Conservation (phyloP, 2,888 invertebrate species). For the Notodromas monacha region DNA sequence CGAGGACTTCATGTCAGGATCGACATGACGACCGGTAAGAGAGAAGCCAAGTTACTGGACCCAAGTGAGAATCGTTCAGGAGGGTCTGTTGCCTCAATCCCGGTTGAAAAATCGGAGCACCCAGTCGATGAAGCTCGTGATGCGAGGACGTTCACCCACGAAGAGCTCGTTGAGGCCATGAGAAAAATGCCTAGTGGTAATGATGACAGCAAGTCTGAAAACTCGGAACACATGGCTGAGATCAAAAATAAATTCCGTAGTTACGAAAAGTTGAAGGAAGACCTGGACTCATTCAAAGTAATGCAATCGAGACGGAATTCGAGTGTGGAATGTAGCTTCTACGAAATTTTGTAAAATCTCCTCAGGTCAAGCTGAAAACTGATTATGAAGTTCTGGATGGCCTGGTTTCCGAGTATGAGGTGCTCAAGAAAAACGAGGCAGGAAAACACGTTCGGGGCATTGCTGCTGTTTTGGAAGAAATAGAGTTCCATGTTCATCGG, state of each 20-base stretch:
- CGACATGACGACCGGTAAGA: constrained; percentile 35
- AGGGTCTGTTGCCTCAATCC: too few relatives aligned
- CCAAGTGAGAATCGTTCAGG: constrained; percentile 13
- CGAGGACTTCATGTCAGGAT: constrained; percentile 36
- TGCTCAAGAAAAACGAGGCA: constrained; percentile 14
- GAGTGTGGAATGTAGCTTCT: too few relatives aligned
- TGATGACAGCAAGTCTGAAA: constrained; percentile 7
- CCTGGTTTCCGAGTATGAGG: constrained; percentile 21
- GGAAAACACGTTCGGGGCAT: too few relatives aligned
- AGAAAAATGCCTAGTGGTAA: constrained; percentile 17
- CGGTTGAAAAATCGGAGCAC: too few relatives aligned
- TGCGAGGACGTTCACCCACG: constrained; percentile 8
- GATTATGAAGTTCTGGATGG: constrained; percentile 29
- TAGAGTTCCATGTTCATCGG: constrained; percentile 41
- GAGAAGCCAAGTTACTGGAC: constrained; percentile 38
- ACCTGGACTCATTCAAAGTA: too few relatives aligned
- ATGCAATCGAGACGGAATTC: too few relatives aligned
- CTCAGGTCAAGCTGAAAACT: constrained; percentile 26
- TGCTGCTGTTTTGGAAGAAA: constrained; percentile 24
- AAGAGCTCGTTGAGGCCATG: constrained; percentile 15
- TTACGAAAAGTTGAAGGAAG: constrained; percentile 29
- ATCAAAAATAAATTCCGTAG: constrained; percentile 21
- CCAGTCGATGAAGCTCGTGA: constrained; percentile 10
- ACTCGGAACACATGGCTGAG: too few relatives aligned
- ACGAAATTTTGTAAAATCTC: too few relatives aligned